Conservation (phyloP, 2,888 invertebrate species). For the Galeopsomyia nigrocyanea region DNA sequence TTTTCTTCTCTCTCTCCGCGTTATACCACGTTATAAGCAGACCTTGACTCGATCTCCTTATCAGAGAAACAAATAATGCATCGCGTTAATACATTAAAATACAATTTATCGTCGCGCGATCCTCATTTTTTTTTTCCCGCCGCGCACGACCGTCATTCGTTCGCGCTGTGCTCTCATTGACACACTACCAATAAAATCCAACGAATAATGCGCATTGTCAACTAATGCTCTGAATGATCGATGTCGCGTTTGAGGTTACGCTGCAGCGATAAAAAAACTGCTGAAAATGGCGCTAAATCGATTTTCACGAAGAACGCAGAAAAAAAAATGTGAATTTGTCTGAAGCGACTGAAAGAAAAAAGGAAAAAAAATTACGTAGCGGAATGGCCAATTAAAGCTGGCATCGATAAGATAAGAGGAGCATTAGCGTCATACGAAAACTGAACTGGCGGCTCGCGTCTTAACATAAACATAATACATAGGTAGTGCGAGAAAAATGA, state of each 20-base stretch:
- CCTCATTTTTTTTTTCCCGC: not conserved
- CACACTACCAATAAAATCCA: not conserved
- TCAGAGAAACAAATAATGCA: conserved; percentile 21
- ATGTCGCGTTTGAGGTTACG: not conserved
- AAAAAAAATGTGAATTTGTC: too few species aligned
- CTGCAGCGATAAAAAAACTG: too few species aligned
- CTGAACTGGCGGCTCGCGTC: too few species aligned
- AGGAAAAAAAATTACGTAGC: too few species aligned
- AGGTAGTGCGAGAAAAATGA: too few species aligned
- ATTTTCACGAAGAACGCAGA: too few species aligned
- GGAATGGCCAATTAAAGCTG: too few species aligned
- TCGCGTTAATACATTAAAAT: conserved; percentile 12
- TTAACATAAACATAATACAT: too few species aligned
- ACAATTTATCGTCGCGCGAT: conserved; percentile 19
- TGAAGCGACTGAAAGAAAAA: too few species aligned
- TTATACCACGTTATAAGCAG: not conserved
- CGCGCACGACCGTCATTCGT: not conserved
- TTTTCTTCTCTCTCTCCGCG: conserved; percentile 13
- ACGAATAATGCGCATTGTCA: not conserved
- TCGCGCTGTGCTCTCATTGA: not conserved
- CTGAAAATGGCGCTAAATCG: too few species aligned
- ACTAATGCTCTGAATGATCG: conserved; percentile 9
- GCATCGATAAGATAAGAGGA: too few species aligned
- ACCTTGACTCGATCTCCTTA: conserved; percentile 32
- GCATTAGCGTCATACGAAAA: too few species aligned